Evolutionary conservation across 2,797 vertebrate species (phyloP).

Genomic region (Sebastes iracundus): DNA sequence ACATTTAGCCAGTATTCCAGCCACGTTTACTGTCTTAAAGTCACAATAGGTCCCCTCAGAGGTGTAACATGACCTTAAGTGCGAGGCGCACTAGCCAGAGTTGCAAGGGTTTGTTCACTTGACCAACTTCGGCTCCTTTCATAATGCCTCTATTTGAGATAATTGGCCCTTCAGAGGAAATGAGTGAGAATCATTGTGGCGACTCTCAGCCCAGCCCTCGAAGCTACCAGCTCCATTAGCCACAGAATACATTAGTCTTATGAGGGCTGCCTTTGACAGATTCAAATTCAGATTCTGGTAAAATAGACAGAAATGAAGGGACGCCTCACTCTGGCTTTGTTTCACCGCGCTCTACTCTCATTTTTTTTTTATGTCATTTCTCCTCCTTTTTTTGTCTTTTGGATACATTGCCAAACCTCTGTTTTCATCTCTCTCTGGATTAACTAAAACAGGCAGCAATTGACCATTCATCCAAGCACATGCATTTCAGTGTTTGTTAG

Average conservation of each 20-base stretch:
- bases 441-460: not conserved
- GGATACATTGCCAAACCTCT: constrained; percentile 15
- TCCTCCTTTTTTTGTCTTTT: constrained; percentile 6
- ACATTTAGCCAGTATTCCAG: constrained; percentile 5
- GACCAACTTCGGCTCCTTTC: constrained; percentile 68
- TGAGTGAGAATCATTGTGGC: constrained; percentile 76
- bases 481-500: constrained; percentile 1
- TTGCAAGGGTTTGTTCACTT: constrained; percentile 64
- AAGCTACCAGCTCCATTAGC: constrained; percentile 76
- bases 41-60: constrained; percentile 16
- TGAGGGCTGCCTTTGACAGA: constrained; percentile 62
- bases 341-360: constrained; percentile 16
- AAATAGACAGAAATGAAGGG: constrained; percentile 60
- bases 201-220: constrained; percentile 65
- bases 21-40: not conserved
- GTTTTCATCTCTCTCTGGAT: constrained; percentile 6
- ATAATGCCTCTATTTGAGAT: constrained; percentile 78
- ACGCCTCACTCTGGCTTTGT: constrained; percentile 31
- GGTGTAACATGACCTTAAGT: constrained; percentile 49
- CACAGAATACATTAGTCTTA: constrained; percentile 78
- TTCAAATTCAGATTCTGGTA: constrained; percentile 69
- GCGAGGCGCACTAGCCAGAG: constrained; percentile 17
- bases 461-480: not conserved
- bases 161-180: constrained; percentile 84
- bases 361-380: constrained; percentile 19